Percentiles rank a stretch among this genome's conserved stretches.
Conservation (phyloP, 2,797 vertebrate genomes). For the Eulemur albifrons region DNA sequence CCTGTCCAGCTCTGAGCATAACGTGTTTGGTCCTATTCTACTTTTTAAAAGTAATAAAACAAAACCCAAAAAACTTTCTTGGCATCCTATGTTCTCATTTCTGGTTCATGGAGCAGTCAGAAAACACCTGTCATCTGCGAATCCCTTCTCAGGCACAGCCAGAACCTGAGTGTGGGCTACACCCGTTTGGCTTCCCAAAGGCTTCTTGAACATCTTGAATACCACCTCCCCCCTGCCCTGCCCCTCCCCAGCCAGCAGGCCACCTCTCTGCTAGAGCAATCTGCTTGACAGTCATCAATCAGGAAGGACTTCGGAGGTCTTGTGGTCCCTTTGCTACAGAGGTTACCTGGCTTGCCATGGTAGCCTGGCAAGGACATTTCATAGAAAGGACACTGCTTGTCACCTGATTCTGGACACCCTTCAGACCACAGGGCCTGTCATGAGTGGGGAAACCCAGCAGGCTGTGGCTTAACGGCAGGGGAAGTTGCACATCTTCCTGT, state of each 20-base stretch:
- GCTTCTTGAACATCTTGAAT: neutral
- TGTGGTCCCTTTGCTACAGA: neutral
- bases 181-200: neutral
- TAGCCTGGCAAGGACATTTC: neutral
- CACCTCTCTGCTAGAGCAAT: neutral
- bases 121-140: neutral
- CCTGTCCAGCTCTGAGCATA: neutral
- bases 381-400: neutral
- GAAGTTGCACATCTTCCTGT: neutral
- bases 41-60: neutral
- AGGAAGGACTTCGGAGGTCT: neutral
- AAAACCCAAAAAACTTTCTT: neutral
- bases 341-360: neutral
- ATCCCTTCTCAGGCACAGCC: neutral
- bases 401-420: neutral
- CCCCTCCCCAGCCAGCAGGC: too few species aligned
- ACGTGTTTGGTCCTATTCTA: constrained; percentile 45
- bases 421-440: neutral
- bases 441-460: neutral
- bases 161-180: neutral
- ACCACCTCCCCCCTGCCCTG: too few species aligned
- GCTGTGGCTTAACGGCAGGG: neutral
- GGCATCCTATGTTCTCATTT: neutral
- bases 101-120: neutral
- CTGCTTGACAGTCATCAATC: neutral